Base-by-base conservation (phyloP, 1,140 invertebrate genomes). In the Nasonia giraulti region DNA sequence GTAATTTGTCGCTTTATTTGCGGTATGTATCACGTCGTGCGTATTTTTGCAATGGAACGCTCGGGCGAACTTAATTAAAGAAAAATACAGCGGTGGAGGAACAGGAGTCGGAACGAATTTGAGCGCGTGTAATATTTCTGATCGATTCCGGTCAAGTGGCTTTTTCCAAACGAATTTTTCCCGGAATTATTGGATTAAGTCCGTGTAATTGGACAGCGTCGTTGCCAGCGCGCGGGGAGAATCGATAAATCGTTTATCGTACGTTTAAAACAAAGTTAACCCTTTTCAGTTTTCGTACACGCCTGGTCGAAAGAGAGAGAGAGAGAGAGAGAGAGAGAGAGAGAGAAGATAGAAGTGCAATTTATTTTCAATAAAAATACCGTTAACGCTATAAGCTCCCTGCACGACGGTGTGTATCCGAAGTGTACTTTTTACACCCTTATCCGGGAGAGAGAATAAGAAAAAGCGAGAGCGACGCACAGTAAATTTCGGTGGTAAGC, bases 81-180 rank as follows among this genome's bases (percentile, higher is more conserved):
- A 23, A 68, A 68, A 68, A 66, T 20, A 37, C 33, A 37, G 33
- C 33, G 27, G 27, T 27, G 27, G 1, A 27, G 27, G 27, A 27
- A 27, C 33, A 37, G 4, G 33, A 37, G 33, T 0, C 5, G 5
- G 5, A 68, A 23, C 23, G 66, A 14, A 50, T 14, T 23, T 17
- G 7, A 7, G 11, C 62, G 66, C 23, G 66, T 10, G 27, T 71
- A 71, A 14, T 17, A 62, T 71, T 31, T 71, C 10, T 33, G 68
- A 31, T 31, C 27, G 27, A 12, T 31, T 27, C 68, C 27, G 68
- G 0, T 12, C 8, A 31, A 31, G 73, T 74, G 37, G 2, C 37
- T 74, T 74, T 20, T 74, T 17, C 7, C 73, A n/a, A 74, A 74
- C 33, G 31, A 37, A 33, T 73, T 74, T 74, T 74, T n/a, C 14